A percentile compares a stretch with the other conserved stretches of the same genome.
Evolutionary conservation across 2,113 vertebrate species (phyloP).

Genomic region (Actinemys pallida): DNA sequence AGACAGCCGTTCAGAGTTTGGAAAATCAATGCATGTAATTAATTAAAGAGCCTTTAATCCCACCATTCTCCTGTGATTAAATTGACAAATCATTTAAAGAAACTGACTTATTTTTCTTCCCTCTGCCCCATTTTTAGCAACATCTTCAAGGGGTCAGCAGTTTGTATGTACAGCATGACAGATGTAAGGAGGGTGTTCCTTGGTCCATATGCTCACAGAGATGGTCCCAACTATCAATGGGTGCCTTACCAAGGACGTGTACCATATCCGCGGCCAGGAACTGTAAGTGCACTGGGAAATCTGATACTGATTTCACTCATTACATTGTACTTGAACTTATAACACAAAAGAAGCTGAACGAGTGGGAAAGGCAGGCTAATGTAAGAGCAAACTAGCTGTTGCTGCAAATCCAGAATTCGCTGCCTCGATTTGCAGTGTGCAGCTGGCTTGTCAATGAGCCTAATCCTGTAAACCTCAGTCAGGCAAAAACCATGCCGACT

Average conservation of each 20-base stretch:
- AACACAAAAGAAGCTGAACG: neutral
- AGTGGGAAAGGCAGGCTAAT: neutral
- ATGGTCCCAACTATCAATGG: conserved; percentile 98
- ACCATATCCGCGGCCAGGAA: conserved; percentile 96
- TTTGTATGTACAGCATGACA: conserved; percentile 97
- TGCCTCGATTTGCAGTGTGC: neutral
- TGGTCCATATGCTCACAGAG: conserved; percentile 95
- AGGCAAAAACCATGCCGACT: neutral
- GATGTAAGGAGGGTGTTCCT: conserved; percentile 96
- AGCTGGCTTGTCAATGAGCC: neutral
- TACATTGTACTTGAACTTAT: neutral
- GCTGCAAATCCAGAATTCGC: neutral
- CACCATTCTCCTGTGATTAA: neutral
- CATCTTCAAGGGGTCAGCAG: conserved; percentile 97
- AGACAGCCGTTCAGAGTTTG: conserved; percentile 20
- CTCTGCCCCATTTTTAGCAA: conserved; percentile 81
- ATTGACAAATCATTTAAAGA: neutral
- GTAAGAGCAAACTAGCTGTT: neutral
- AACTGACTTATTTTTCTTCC: neutral
- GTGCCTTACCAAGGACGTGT: conserved; percentile 95
- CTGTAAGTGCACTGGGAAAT: conserved; percentile 83
- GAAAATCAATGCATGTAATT: conserved; percentile 31
- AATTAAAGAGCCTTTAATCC: conserved; percentile 37
- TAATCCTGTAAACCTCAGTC: conserved; percentile 12
- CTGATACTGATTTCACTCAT: neutral